Base-by-base conservation (phyloP, 2,888 invertebrate species). In the Acrobasis repandana region DNA sequence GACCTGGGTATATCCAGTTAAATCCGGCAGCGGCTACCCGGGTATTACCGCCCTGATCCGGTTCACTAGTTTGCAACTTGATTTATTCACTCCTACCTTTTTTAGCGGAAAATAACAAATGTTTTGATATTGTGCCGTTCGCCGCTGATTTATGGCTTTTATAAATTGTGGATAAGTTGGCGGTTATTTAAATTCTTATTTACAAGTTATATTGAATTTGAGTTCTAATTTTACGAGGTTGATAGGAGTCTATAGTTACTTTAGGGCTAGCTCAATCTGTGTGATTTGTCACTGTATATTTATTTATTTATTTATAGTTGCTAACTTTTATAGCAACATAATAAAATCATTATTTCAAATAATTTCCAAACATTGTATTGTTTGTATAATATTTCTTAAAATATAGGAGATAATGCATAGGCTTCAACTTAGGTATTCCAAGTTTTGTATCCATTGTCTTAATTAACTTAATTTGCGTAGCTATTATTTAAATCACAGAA, bases 31-130 rank as follows among this genome's bases (percentile, higher is more conserved):
- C 52, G 52, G 52, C 52, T 36, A 8, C 52, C 52, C 52, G 18
- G 54, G 54, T 38, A 54, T 54, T 90, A 91, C 84, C 79, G 80
- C 77, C 75, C 70, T 83, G 84, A 88, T 87, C 88, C 88, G 86
- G 85, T 86, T 82, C 80, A 85, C 82, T 85, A 82, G 86, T 84
- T 86, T 80, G 78, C 77, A 69, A 81, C 83, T 83, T 89, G 89
- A 90, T 90, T 90, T 91, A 91, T 86, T 77, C 79, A 85, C 85
- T 84, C 71, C 66, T 68, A 70, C 61, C 61, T 60, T 65, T 68
- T 70, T 71, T 71, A 64, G 61, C 61, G 16, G 54, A 14, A 20
- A 38, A 54, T 38, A 36, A 54, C 63, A 61, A 66, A 67, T 63
- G 63, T 69, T 66, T 65, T 61, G 52, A 62, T 65, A 64, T 63